These are phyloP conservation scores for Miltochrista miniata DNA, from an alignment of 2,888 invertebrate species.

Conservation along the genomic window DNA sequence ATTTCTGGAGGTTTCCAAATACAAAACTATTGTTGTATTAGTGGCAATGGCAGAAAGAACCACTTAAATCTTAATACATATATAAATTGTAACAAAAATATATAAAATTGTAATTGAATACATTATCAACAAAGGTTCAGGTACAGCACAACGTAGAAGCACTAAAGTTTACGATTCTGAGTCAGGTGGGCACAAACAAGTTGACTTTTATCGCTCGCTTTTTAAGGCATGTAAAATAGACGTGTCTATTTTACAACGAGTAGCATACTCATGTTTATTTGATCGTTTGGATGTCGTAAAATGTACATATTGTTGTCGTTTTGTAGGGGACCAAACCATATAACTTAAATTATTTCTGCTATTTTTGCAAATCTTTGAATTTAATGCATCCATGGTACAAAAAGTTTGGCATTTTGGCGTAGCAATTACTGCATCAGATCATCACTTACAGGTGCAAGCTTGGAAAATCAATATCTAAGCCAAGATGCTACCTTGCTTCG, in stretches of 20 bases:
- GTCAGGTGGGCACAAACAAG: constrained; percentile 35
- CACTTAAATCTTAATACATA: no score
- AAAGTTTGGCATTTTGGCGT: no score
- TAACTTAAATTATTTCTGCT: neutral
- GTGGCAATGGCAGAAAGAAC: no score
- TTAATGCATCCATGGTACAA: no score
- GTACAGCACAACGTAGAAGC: constrained; percentile 27
- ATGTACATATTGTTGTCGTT: constrained; percentile 1
- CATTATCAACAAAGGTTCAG: constrained; percentile 22
- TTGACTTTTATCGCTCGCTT: constrained; percentile 43
- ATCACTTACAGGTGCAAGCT: no score
- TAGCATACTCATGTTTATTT: constrained; percentile 35
- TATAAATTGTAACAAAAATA: no score
- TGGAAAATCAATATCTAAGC: no score
- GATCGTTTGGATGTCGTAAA: constrained; percentile 32
- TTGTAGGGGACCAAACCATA: neutral
- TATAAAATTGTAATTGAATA: constrained; percentile 5
- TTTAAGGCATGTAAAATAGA: constrained; percentile 14
- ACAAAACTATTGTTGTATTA: no score
- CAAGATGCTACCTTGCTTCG: no score
- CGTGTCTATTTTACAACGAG: constrained; percentile 9
- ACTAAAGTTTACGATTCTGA: constrained; percentile 44
- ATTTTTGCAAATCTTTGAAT: no score
- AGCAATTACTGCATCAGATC: no score
- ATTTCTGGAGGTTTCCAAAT: no score